Evolutionary conservation across 2,113 vertebrate species (phyloP), one percentile per base, ranked within the genome.

Genomic region (Irena cyanogastra): DNA sequence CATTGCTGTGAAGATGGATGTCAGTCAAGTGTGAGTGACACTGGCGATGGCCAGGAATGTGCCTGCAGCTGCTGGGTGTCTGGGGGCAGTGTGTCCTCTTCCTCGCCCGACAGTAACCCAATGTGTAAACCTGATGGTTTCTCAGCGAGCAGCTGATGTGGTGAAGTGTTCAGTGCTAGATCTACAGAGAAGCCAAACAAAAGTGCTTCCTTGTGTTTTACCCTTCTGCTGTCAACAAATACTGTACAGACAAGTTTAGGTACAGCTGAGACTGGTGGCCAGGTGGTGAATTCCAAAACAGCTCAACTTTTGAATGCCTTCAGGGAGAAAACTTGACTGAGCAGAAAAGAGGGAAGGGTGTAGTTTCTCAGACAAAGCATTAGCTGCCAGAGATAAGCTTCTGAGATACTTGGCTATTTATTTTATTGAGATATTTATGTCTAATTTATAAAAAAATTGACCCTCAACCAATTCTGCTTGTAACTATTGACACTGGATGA

Each of bases 201-300:
- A 94, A 97, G 59, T 35, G 16, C 52, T 86, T 86, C 45, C 53
- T 50, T 33, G 45, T 35, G 1, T 92, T 94, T 91, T 74, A 91
- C 44, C 41, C 88, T 68, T 96, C 45, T 42, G n/a, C 70, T 89
- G 57, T 94, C 96, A 97, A 93, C 85, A 97, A 74, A 63, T 83
- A 52, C 53, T 91, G 87, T 75, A 95, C 80, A 93, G 95, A 96
- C 92, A 97, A 93, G 94, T 96, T 96, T 76, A 95, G 93, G 56
- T 95, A 89, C 79, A 92, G 92, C 86, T 72, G 94, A 70, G 72
- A 89, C 68, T 52, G 83, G 82, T 94, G 95, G 82, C 93, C 97
- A 97, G 95, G 93, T 98, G 94, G 74, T 97, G 88, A 97, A 96
- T 97, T 94, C 97, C 93, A 90, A 97, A 97, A 94, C 94, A 97